Percentiles rank a stretch among this genome's conserved stretches.
Conservation (phyloP, 2,113 vertebrate species). For the Acanthisitta chloris region DNA sequence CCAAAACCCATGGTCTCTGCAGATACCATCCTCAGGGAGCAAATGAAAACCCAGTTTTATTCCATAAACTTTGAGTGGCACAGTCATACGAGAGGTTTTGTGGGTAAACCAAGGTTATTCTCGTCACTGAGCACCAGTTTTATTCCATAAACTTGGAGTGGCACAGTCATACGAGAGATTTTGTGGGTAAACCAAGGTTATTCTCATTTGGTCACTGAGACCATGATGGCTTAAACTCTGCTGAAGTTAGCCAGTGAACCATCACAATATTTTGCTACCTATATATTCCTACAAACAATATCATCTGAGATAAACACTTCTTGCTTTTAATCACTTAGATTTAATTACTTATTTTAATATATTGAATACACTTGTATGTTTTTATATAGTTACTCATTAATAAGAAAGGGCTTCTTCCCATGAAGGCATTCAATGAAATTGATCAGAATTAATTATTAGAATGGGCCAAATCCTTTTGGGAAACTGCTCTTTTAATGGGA, state of each 20-base stretch:
- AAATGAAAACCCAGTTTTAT: not conserved
- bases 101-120: not conserved
- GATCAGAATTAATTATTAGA: not conserved
- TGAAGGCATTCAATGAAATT: not conserved
- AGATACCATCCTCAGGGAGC: not conserved
- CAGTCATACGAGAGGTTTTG: accelerated
- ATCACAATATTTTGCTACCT: not conserved
- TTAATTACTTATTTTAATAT: not conserved
- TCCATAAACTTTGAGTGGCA: not conserved
- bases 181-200: not conserved
- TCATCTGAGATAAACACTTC: not conserved
- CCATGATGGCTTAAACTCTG: not conserved
- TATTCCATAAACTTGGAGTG: not conserved
- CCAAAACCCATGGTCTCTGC: not conserved
- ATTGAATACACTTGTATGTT: not conserved
- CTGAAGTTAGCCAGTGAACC: not conserved
- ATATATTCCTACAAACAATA: not conserved
- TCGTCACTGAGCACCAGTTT: not conserved
- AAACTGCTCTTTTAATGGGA: not conserved
- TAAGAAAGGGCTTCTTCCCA: not conserved
- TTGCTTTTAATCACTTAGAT: not conserved
- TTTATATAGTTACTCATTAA: not conserved
- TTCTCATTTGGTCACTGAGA: not conserved
- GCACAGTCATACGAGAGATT: accelerated
- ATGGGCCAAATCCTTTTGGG: not conserved